Evolutionary conservation across 2,113 vertebrate genomes (phyloP).

Genomic region (Herpetotheres cachinnans): DNA sequence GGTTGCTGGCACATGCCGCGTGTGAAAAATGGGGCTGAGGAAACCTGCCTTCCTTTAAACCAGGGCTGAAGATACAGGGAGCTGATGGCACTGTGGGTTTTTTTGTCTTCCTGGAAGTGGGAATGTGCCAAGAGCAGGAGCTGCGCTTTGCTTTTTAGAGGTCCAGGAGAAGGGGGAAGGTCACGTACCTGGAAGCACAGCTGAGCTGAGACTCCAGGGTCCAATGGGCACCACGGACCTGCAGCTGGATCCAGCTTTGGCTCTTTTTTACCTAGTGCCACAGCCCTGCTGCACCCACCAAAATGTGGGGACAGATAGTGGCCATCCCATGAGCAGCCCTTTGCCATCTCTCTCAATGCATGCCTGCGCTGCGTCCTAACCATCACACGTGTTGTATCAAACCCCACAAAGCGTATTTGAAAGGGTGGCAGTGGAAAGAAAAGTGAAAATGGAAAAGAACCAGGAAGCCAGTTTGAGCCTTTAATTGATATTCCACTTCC

Average conservation of each 20-base stretch:
- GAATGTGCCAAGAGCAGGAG: neutral
- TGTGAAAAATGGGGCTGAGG: accelerated
- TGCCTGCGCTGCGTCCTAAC: neutral
- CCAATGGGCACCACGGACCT: accelerated
- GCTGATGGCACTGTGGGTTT: accelerated
- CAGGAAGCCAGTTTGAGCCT: neutral
- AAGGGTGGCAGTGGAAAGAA: neutral
- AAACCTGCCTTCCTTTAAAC: neutral
- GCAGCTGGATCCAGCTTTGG: neutral
- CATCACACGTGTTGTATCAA: accelerated
- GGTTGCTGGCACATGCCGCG: accelerated
- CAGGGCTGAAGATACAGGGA: neutral
- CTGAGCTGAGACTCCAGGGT: neutral
- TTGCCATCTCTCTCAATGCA: neutral
- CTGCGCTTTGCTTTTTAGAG: neutral
- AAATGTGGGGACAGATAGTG: accelerated
- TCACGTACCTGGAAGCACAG: neutral
- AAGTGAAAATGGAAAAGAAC: neutral
- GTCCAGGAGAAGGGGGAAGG: neutral
- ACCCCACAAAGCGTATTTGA: neutral
- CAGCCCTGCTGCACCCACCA: neutral
- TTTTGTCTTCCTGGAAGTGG: neutral
- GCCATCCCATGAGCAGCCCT: neutral
- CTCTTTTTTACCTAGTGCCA: neutral
- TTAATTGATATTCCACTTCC: neutral